Base-by-base conservation (phyloP, 2,113 vertebrate genomes). In the Leucopsar rothschildi region DNA sequence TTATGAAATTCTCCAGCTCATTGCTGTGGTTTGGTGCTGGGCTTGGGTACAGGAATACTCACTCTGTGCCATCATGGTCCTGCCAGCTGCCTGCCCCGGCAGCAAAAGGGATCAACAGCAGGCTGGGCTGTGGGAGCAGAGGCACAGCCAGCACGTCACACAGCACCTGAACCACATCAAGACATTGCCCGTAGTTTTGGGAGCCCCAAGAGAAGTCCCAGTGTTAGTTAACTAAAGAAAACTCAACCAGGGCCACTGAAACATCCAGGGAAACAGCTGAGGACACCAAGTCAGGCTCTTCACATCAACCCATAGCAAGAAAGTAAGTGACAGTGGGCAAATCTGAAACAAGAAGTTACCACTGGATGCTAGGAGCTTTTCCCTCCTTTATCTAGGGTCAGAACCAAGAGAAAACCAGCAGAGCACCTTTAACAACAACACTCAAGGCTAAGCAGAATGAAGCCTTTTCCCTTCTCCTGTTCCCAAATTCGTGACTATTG, bases 51-150 rank as follows among this genome's bases (percentile, higher is more conserved):
- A 37, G 15, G 14, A 45, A 52, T 35, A 45, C 6, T 6, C 23
- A 7, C 17, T 12, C 12, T 4, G 1, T 45, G 50, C 3, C 42
- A 64, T 15, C 0, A 0, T 17, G 35, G 39, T 75, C 25, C 33
- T 40, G n/a, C 49, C 72, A 77, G 44, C 25, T 50, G 55, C 23
- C 24, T 65, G 21, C 40, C 63, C 33, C 40, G 47, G 70, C 22
- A 75, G 49, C 53, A 57, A 59, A 11, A 80, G 28, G 6, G 9
- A 13, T 11, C 45, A 49, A 37, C 9, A 64, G 29, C 44, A 42
- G 3, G 1, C 35, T 31, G 39, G 23, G 42, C 42, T 53, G 16
- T 1, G 0, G n/a, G 12, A 72, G 22, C 52, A 59, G 10, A 11
- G 14, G 35, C 60, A 65, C 4, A 47, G 40, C 11, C 45, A 47